Conservation (phyloP, 92 coral and sea anemone species). For the Paragorgia papillata region DNA sequence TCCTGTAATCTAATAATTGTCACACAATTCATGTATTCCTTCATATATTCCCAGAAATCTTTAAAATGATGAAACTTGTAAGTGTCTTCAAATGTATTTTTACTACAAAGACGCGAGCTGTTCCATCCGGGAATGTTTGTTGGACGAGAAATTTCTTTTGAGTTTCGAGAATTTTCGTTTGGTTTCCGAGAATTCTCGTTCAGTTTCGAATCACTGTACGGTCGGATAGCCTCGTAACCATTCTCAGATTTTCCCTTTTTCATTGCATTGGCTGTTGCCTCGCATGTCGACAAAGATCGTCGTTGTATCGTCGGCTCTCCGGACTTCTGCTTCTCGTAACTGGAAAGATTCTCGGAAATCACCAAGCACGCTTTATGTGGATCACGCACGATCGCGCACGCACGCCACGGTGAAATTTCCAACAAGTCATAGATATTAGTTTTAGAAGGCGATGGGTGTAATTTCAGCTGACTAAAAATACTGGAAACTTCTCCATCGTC, state of each 20-base stretch:
- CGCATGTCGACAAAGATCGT: conserved; percentile 14
- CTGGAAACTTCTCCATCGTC: background rate
- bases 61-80: conserved; percentile 72
- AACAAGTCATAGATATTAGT: background rate
- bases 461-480: conserved; percentile 11
- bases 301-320: conserved; percentile 8
- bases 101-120: background rate
- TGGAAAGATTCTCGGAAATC: background rate
- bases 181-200: conserved; percentile 27
- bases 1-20: conserved; percentile 55
- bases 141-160: background rate
- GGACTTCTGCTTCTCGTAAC: background rate
- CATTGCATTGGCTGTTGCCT: conserved; percentile 1
- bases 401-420: conserved; percentile 32
- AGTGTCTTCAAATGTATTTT: background rate
- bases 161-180: background rate
- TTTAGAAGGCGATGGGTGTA: background rate
- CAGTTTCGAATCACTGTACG: conserved; percentile 39
- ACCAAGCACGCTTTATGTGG: conserved; percentile 14
- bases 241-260: conserved; percentile 16
- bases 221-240: conserved; percentile 1
- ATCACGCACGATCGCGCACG: conserved; percentile 11
- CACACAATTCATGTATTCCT: conserved; percentile 69
- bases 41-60: conserved; percentile 57
- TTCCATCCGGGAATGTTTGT: background rate